phyloP scores from a whole-genome alignment of 2,888 invertebrate species.

The Drosophila colorata region DNA sequence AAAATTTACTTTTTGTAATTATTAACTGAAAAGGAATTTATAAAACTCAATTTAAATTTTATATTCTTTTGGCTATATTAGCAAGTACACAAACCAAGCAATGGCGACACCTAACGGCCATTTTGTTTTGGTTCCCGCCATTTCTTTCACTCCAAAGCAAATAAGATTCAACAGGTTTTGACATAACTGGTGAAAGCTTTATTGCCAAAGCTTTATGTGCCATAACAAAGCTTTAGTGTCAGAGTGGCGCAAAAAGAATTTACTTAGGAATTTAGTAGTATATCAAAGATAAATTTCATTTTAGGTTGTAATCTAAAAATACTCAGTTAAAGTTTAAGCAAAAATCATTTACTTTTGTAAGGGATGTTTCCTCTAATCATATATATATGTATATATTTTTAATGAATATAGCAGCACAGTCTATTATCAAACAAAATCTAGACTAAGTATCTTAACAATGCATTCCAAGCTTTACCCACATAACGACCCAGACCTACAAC shows the following conservation, averaged over 20 bases:
- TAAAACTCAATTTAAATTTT: too few relatives aligned
- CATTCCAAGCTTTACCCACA: background rate
- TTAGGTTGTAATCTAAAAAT: too few relatives aligned
- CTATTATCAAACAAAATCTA: background rate
- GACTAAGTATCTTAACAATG: background rate
- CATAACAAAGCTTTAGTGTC: slow-evolving; percentile 2
- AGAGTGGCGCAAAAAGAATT: background rate
- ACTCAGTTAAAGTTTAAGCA: too few relatives aligned
- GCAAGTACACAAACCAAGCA: slow-evolving; percentile 18
- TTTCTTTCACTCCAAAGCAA: background rate
- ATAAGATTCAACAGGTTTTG: background rate
- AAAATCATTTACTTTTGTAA: too few relatives aligned
- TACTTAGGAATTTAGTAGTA: too few relatives aligned
- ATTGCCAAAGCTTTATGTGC: background rate
- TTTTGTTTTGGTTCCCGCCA: background rate
- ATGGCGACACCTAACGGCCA: slow-evolving; percentile 32
- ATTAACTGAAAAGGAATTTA: too few relatives aligned
- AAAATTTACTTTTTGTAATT: background rate
- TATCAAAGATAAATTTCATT: too few relatives aligned
- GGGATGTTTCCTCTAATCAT: too few relatives aligned
- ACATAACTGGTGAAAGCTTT: too few relatives aligned
- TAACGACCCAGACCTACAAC: slow-evolving; percentile 58
- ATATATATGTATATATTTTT: too few relatives aligned
- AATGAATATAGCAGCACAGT: too few relatives aligned
- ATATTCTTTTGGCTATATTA: background rate